Percentiles rank a stretch among this genome's conserved stretches.
phyloP scores from a whole-genome alignment of 2,888 invertebrate species.

The Diogma glabrata region DNA sequence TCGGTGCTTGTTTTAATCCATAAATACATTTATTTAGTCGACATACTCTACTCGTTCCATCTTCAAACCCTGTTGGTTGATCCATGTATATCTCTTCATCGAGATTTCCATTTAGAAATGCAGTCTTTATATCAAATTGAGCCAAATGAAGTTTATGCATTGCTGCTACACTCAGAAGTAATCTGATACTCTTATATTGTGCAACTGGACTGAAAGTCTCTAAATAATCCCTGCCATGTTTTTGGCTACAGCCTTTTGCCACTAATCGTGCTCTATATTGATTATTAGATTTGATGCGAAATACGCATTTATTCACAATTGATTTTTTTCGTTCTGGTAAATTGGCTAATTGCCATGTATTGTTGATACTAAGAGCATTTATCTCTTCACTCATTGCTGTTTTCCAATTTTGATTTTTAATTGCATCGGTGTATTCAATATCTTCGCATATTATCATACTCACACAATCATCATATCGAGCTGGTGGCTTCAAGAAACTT shows the following conservation, averaged over 20 bases:
- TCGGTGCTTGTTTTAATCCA: not conserved
- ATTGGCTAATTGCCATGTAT: not conserved
- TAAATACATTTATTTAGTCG: not conserved
- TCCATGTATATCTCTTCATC: too few species aligned
- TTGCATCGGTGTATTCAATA: too few species aligned
- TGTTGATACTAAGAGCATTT: not conserved
- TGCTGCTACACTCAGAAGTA: not conserved
- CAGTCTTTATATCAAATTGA: not conserved
- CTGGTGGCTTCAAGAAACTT: too few species aligned
- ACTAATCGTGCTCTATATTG: not conserved
- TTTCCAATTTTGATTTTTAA: not conserved
- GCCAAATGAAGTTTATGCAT: not conserved
- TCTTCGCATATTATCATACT: too few species aligned
- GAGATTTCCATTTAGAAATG: too few species aligned
- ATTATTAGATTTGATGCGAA: not conserved
- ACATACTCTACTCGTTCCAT: not conserved
- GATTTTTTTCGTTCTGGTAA: not conserved
- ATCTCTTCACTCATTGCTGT: not conserved
- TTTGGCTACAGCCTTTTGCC: not conserved
- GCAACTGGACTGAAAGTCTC: slow-evolving; percentile 1
- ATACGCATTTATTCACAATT: not conserved
- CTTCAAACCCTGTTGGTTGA: not conserved
- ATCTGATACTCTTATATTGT: too few species aligned
- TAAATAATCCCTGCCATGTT: not conserved
- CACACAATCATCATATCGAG: too few species aligned